Evolutionary conservation across 2,113 vertebrate species (phyloP).

Genomic region (Synchiropus splendidus): DNA sequence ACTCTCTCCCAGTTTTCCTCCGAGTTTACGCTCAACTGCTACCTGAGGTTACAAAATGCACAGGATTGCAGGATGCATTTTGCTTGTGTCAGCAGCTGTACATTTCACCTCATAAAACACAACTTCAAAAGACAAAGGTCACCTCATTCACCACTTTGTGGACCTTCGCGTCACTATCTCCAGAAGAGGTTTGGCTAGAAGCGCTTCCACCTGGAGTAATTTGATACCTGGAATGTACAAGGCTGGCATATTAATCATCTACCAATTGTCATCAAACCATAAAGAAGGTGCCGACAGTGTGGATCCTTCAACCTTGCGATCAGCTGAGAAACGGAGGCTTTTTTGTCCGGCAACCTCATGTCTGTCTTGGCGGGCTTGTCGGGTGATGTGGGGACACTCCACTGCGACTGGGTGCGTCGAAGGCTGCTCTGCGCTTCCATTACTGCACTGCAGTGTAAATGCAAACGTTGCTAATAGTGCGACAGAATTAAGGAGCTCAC

Average conservation of each 20-base stretch:
- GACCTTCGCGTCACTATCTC: no score
- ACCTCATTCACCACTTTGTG: slow-evolving; percentile 41
- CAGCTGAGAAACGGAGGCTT: slow-evolving; percentile 70
- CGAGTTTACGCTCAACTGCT: no score
- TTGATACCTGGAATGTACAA: slow-evolving; percentile 69
- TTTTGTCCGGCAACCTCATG: slow-evolving; percentile 32
- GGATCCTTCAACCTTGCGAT: slow-evolving; percentile 59
- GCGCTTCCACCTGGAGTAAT: slow-evolving; percentile 34
- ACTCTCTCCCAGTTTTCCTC: neutral
- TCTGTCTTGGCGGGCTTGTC: slow-evolving; percentile 36
- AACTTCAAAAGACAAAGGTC: neutral
- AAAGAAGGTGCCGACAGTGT: neutral
- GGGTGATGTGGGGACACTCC: slow-evolving; percentile 17
- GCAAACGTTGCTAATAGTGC: no score
- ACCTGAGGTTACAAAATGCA: no score
- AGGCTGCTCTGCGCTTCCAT: slow-evolving; percentile 62
- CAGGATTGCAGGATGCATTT: no score
- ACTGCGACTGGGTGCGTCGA: slow-evolving; percentile 57
- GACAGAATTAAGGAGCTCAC: no score
- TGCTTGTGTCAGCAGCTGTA: no score
- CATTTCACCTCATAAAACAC: no score
- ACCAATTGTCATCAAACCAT: neutral
- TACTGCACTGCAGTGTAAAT: neutral
- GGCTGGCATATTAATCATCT: no score
- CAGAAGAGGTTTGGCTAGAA: slow-evolving; percentile 6